These are phyloP conservation scores for Philopotamus ludificatus DNA, from an alignment of 1,140 invertebrate species.

Conservation along the genomic window DNA sequence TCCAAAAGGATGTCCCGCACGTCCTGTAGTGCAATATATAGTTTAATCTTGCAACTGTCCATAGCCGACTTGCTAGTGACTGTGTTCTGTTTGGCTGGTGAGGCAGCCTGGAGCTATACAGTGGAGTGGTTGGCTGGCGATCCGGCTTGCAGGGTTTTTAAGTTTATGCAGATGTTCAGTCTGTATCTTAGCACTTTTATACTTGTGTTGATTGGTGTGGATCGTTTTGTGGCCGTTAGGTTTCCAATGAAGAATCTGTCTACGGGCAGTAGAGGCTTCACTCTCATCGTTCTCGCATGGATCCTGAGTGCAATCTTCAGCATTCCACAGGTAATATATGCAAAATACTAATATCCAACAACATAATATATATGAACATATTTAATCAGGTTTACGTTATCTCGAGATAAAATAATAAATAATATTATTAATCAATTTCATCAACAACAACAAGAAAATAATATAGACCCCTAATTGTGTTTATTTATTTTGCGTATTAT, in stretches of 20 bases:
- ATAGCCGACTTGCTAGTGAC: conserved; percentile 78
- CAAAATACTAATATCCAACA: conserved; percentile 1
- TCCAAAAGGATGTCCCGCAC: conserved; percentile 57
- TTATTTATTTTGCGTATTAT: no score
- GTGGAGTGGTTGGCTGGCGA: conserved; percentile 80
- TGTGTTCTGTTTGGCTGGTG: conserved; percentile 75
- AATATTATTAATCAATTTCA: no score
- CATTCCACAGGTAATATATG: conserved; percentile 68
- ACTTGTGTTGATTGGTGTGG: conserved; percentile 77
- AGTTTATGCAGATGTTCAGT: conserved; percentile 79
- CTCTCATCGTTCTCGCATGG: conserved; percentile 65
- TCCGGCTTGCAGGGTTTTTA: conserved; percentile 75
- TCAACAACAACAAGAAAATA: no score
- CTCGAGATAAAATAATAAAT: no score
- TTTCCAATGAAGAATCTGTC: conserved; percentile 77
- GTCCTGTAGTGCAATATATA: conserved; percentile 71
- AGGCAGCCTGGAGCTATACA: conserved; percentile 76
- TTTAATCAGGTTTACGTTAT: no score
- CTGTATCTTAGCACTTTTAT: conserved; percentile 81
- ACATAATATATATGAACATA: no score
- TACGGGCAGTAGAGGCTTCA: conserved; percentile 64
- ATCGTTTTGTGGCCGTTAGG: conserved; percentile 76
- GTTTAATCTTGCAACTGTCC: conserved; percentile 72
- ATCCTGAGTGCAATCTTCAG: conserved; percentile 69
- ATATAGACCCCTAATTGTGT: no score